Percentiles rank a stretch among this genome's conserved stretches.
Conservation (phyloP, 2,797 vertebrate genomes). For the Acanthopagrus latus region DNA sequence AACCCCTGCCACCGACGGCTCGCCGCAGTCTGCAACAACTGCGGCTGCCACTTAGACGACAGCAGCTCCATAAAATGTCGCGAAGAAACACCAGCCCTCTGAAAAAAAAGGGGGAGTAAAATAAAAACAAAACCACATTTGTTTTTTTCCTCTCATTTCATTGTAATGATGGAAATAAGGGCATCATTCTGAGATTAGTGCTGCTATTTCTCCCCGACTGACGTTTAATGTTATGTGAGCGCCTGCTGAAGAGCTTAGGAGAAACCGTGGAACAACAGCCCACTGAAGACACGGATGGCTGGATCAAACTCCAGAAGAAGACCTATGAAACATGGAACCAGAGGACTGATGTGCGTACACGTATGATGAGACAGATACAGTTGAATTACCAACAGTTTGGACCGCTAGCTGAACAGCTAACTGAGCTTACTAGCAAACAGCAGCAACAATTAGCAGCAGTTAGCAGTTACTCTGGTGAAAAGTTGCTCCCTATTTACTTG, state of each 20-base stretch:
- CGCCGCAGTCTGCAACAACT: constrained; percentile 78
- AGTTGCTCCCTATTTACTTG: no score
- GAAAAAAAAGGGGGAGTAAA: constrained; percentile 59
- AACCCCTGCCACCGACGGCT: constrained; percentile 71
- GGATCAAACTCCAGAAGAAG: constrained; percentile 18
- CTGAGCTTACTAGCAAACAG: no score
- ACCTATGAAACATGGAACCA: constrained; percentile 7
- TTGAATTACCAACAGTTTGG: background rate
- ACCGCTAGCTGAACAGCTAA: no score
- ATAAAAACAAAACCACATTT: constrained; percentile 73
- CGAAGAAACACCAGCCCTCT: constrained; percentile 65
- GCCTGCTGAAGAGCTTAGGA: constrained; percentile 68
- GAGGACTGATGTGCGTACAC: background rate
- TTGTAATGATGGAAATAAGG: constrained; percentile 88
- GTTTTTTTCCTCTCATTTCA: constrained; percentile 76
- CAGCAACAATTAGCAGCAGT: no score
- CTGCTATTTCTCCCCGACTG: constrained; percentile 71
- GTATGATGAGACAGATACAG: background rate
- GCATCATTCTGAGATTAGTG: constrained; percentile 86
- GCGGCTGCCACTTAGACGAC: constrained; percentile 78
- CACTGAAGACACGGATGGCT: constrained; percentile 27
- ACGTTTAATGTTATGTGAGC: constrained; percentile 68
- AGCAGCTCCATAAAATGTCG: constrained; percentile 80
- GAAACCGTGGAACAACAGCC: constrained; percentile 61
- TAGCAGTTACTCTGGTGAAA: no score